Percentiles rank a stretch among this genome's conserved stretches.
Evolutionary conservation across 2,797 vertebrate genomes (phyloP).

Genomic region (Crenichthys baileyi): DNA sequence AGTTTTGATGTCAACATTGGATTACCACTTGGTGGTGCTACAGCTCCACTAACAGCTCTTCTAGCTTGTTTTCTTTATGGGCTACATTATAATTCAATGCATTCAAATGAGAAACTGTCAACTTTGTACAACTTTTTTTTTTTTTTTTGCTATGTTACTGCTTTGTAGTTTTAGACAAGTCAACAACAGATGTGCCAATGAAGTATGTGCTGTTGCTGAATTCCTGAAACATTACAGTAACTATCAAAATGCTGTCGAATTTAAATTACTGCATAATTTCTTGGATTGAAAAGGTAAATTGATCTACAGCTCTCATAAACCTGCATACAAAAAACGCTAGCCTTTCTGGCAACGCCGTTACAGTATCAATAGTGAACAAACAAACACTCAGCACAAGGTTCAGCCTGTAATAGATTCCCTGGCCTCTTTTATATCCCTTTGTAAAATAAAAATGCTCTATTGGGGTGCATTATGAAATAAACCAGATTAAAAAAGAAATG

Average conservation of each 20-base stretch:
- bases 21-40: slow-evolving; percentile 53
- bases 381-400: too few relatives aligned
- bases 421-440: too few relatives aligned
- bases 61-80: background rate
- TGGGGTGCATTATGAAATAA: too few relatives aligned
- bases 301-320: background rate
- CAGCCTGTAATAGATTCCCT: too few relatives aligned
- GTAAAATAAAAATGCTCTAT: too few relatives aligned
- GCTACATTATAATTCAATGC: background rate
- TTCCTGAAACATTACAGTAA: background rate
- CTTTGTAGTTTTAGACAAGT: background rate
- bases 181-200: background rate
- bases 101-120: background rate
- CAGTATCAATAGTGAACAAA: background rate
- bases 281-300: background rate
- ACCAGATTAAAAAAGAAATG: too few relatives aligned
- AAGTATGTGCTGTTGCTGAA: background rate
- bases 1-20: background rate
- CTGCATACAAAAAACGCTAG: background rate
- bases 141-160: background rate
- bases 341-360: background rate
- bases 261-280: background rate
- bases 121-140: background rate
- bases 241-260: background rate
- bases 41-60: background rate